Evolutionary conservation across 1,140 invertebrate species (phyloP).

Genomic region (Leptopilina boulardi): DNA sequence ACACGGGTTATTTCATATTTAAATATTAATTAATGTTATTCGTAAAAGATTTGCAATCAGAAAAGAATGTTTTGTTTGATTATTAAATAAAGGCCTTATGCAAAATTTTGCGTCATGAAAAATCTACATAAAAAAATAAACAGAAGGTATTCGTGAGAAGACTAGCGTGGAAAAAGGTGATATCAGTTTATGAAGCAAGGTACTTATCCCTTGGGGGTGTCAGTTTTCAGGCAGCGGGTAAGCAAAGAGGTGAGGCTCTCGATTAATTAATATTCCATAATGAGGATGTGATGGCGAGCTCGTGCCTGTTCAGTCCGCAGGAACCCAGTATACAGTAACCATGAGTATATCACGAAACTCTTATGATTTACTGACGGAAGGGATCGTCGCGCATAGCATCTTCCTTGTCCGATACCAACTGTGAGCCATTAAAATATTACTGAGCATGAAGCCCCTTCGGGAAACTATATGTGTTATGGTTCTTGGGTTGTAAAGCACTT

Average conservation of each 20-base stretch:
- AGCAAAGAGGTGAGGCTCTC: constrained; percentile 38
- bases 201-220: constrained; percentile 48
- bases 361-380: constrained; percentile 61
- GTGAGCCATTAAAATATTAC: constrained; percentile 65
- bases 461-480: constrained; percentile 40
- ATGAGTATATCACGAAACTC: constrained; percentile 55
- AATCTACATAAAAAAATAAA: neutral
- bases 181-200: constrained; percentile 41
- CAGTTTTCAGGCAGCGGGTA: constrained; percentile 52
- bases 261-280: constrained; percentile 72
- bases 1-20: too few relatives aligned
- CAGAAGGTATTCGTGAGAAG: constrained; percentile 27
- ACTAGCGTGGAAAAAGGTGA: constrained; percentile 42
- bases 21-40: too few relatives aligned
- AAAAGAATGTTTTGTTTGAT: too few relatives aligned
- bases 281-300: constrained; percentile 63
- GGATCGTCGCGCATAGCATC: constrained; percentile 43
- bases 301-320: constrained; percentile 52
- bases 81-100: too few relatives aligned
- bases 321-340: constrained; percentile 45
- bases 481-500: constrained; percentile 55
- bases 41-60: too few relatives aligned
- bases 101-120: constrained; percentile 1
- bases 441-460: constrained; percentile 47
- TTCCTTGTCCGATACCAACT: constrained; percentile 41